phyloP scores from a whole-genome alignment of 2,797 vertebrate species.

The Gymnocypris eckloni region DNA sequence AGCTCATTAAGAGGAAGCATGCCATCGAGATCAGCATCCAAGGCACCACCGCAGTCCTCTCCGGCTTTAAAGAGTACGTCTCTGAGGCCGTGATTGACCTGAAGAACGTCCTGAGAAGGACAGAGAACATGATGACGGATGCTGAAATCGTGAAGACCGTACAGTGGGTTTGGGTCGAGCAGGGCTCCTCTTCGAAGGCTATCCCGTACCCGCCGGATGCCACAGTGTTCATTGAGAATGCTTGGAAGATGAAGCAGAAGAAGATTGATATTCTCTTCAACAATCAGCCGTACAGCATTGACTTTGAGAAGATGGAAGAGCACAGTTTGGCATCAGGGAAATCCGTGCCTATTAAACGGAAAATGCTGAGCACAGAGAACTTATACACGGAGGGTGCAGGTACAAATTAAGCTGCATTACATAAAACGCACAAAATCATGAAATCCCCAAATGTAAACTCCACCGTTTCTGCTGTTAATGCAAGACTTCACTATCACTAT shows the following conservation, averaged over 20 bases:
- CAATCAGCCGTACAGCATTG: slow-evolving; percentile 73
- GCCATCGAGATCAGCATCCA: slow-evolving; percentile 71
- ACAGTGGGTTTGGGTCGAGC: slow-evolving; percentile 69
- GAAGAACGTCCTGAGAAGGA: slow-evolving; percentile 64
- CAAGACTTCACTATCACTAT: neutral
- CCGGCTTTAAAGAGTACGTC: slow-evolving; percentile 79
- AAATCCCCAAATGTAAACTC: neutral
- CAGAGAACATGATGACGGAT: slow-evolving; percentile 44
- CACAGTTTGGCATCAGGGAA: slow-evolving; percentile 65
- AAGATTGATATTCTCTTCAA: slow-evolving; percentile 75
- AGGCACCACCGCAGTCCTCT: slow-evolving; percentile 65
- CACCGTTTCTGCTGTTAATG: neutral
- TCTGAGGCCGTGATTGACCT: slow-evolving; percentile 69
- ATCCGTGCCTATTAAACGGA: slow-evolving; percentile 72
- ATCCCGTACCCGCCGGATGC: slow-evolving; percentile 70
- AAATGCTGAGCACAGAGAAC: slow-evolving; percentile 49
- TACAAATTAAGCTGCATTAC: slow-evolving; percentile 56
- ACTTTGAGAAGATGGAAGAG: slow-evolving; percentile 83
- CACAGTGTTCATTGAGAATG: slow-evolving; percentile 74
- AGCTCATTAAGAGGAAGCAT: slow-evolving; percentile 77
- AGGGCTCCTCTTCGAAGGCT: neutral
- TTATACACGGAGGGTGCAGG: slow-evolving; percentile 65
- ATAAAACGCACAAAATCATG: neutral
- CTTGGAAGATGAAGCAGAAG: slow-evolving; percentile 70
- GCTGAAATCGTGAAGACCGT: slow-evolving; percentile 32